Base-by-base conservation (phyloP, 2,888 invertebrate species). In the Nemurella pictetii region DNA sequence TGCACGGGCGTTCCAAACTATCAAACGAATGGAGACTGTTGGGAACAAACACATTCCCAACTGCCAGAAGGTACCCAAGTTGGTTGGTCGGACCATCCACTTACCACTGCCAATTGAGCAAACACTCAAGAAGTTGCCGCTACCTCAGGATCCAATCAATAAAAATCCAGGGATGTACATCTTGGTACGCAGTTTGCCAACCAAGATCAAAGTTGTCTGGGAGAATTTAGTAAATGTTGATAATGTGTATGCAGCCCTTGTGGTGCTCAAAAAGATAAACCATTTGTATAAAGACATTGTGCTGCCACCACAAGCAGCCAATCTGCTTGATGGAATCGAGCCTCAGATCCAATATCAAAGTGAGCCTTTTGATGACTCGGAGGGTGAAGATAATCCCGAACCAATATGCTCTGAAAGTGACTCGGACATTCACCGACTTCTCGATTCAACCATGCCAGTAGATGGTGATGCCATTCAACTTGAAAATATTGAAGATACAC, bases 1-100 rank as follows among this genome's bases (percentile, higher is more conserved):
- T 86, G 89, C 89, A 25, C 89, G 89, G 87, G 88, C 89, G 3
- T 89, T 89, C 86, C 89, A 89, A 87, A 88, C 88, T 0, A 87
- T 89, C n/a, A 80, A 86, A 74, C 83, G 84, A 78, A 88, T 89
- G 87, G 87, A 86, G 80, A 87, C 89, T 7, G 89, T 89, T 3
- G 87, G 87, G 73, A 89, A 89, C 26, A 88, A 87, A 85, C 87
- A 87, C 80, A 5, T 89, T 85, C 89, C 89, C 12, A 85, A 87
- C 85, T 85, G 85, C 32, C 83, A 88, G 29, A 85, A 85, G 77
- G 78, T 87, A 74, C 74, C 85, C 36, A 88, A 88, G 86, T 86
- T 87, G 4, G 85, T 86, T 83, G 88, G 88, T 78, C 86, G 87
- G 36, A 88, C 88, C 84, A 89, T 89, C 85, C 89, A 89, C 87